These are phyloP conservation scores for Euzetes globulus DNA, from an alignment of 2,888 invertebrate species.

Conservation along the genomic window DNA sequence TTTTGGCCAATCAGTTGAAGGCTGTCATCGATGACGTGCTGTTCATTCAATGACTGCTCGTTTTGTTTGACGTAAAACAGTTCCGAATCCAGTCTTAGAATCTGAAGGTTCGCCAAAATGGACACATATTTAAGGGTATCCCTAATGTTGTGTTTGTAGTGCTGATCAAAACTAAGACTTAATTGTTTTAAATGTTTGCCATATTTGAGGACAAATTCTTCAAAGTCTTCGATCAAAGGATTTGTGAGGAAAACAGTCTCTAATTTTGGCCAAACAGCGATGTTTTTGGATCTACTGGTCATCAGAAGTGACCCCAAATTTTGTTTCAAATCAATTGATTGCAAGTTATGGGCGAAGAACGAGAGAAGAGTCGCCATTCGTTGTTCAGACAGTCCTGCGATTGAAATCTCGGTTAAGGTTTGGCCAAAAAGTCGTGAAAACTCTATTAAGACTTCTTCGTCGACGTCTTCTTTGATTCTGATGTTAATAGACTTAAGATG, in stretches of 20 bases:
- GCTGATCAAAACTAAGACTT: constrained; percentile 6
- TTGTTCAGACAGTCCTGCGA: neutral
- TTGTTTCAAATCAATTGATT: constrained; percentile 19
- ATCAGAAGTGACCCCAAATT: neutral
- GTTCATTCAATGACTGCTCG: neutral
- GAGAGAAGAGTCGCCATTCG: neutral
- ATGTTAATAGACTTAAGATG: neutral
- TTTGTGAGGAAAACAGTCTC: neutral
- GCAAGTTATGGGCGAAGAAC: neutral
- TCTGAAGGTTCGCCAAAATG: neutral
- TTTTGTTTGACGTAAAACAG: neutral
- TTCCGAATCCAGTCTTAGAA: neutral
- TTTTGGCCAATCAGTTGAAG: neutral
- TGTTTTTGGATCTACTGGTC: neutral
- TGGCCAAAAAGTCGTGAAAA: neutral
- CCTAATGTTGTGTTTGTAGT: neutral
- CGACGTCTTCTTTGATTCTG: neutral
- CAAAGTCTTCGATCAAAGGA: neutral
- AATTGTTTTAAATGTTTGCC: neutral
- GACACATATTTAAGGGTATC: neutral
- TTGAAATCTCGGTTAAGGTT: neutral
- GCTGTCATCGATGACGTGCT: neutral
- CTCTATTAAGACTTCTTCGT: neutral
- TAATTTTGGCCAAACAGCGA: neutral
- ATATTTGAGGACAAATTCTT: neutral